Conservation (phyloP, 2,888 invertebrate species). For the Pyrgus malvae region DNA sequence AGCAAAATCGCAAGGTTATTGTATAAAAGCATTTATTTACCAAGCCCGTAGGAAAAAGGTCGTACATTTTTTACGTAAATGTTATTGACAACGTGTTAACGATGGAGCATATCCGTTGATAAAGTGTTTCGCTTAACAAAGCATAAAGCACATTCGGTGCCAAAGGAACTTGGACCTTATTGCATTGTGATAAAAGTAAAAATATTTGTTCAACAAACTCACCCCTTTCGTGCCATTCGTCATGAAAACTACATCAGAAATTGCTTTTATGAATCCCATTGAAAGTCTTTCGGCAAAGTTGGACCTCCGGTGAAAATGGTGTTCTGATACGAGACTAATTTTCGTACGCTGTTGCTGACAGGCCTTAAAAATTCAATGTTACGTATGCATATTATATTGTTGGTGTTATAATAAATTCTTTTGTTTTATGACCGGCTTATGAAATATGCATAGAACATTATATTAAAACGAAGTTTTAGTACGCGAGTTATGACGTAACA, state of each 20-base stretch:
- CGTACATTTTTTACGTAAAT: conserved; percentile 25
- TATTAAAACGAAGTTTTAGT: background rate
- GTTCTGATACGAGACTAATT: conserved; percentile 2
- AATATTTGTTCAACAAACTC: background rate
- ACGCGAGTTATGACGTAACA: too few relatives aligned
- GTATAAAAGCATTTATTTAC: background rate
- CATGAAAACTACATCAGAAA: conserved; percentile 13
- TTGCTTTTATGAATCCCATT: conserved; percentile 17
- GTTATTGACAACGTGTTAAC: conserved; percentile 31
- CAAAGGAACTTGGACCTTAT: background rate
- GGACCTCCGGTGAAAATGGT: background rate
- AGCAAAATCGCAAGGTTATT: background rate
- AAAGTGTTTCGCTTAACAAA: conserved; percentile 35
- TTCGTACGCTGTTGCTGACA: background rate
- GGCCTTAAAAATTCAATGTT: background rate
- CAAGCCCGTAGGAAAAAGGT: conserved; percentile 9
- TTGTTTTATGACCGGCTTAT: too few relatives aligned
- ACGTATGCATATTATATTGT: background rate
- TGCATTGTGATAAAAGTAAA: background rate
- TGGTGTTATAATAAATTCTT: too few relatives aligned
- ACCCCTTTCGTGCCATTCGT: conserved; percentile 5
- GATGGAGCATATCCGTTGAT: conserved; percentile 33
- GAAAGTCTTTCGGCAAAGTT: conserved; percentile 4
- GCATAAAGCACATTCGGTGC: conserved; percentile 24
- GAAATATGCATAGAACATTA: too few relatives aligned